These are phyloP conservation scores for Rhorus exstirpatorius DNA, from an alignment of 2,888 invertebrate genomes.

Conservation along the genomic window DNA sequence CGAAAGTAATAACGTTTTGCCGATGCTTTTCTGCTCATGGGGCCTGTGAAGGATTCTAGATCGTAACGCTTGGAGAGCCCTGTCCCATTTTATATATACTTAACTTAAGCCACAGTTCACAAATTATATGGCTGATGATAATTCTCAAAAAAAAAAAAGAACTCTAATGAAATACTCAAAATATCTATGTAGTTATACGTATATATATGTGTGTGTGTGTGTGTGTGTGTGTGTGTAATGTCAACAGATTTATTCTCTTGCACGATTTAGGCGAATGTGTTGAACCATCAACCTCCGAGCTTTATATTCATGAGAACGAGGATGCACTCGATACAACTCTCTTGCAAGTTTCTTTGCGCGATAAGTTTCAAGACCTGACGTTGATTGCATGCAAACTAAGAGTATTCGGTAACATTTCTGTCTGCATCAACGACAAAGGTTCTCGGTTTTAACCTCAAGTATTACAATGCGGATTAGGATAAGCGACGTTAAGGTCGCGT, in stretches of 20 bases:
- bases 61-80: no score
- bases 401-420: conserved; percentile 48
- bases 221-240: not conserved
- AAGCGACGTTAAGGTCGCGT: conserved; percentile 47
- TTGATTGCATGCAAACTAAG: conserved; percentile 60
- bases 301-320: conserved; percentile 46
- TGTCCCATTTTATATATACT: no score
- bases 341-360: conserved; percentile 29
- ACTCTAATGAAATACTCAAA: no score
- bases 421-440: conserved; percentile 3
- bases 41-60: no score
- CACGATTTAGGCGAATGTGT: conserved; percentile 16
- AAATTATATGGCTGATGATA: no score
- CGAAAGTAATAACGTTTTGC: no score
- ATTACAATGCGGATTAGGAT: conserved; percentile 37
- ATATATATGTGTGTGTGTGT: not conserved
- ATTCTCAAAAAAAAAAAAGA: no score
- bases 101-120: no score
- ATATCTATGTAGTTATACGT: no score
- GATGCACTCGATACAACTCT: conserved; percentile 13
- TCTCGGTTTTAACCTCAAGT: conserved; percentile 32
- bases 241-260: conserved; percentile 1
- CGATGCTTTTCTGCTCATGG: no score
- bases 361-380: conserved; percentile 43
- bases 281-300: conserved; percentile 40